A percentile compares a stretch with the other conserved stretches of the same genome.
phyloP scores from a whole-genome alignment of 2,888 invertebrate genomes.

The Seira ritae region DNA sequence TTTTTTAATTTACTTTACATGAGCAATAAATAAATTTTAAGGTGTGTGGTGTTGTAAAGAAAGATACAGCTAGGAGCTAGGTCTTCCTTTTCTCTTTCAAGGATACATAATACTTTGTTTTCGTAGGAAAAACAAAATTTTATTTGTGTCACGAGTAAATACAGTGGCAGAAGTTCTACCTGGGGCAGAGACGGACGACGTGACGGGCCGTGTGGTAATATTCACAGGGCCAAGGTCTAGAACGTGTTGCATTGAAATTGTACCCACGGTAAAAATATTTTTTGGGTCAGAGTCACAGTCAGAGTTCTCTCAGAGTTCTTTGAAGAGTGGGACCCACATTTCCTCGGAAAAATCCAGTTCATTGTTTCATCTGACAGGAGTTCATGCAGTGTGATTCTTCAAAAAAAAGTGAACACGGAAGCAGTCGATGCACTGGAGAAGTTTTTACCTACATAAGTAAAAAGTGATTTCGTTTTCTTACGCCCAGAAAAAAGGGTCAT shows the following conservation, averaged over 20 bases:
- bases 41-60: background rate
- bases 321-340: background rate
- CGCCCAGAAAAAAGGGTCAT: background rate
- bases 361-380: no score
- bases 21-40: background rate
- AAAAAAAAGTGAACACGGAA: constrained; percentile 51
- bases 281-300: constrained; percentile 19
- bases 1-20: background rate
- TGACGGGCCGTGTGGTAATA: background rate
- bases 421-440: constrained; percentile 1
- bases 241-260: no score
- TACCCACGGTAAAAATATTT: background rate
- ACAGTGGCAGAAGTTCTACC: background rate
- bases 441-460: background rate
- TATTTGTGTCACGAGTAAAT: constrained; percentile 4
- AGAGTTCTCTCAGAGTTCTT: background rate
- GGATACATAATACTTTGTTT: background rate
- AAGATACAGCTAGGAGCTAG: background rate
- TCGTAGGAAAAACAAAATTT: background rate
- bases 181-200: background rate
- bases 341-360: no score
- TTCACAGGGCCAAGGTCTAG: constrained; percentile 2
- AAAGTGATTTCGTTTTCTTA: background rate
- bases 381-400: background rate
- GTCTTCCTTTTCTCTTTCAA: constrained; percentile 3